Base-by-base conservation (phyloP, 1,140 invertebrate species). In the Anastrepha obliqua region DNA sequence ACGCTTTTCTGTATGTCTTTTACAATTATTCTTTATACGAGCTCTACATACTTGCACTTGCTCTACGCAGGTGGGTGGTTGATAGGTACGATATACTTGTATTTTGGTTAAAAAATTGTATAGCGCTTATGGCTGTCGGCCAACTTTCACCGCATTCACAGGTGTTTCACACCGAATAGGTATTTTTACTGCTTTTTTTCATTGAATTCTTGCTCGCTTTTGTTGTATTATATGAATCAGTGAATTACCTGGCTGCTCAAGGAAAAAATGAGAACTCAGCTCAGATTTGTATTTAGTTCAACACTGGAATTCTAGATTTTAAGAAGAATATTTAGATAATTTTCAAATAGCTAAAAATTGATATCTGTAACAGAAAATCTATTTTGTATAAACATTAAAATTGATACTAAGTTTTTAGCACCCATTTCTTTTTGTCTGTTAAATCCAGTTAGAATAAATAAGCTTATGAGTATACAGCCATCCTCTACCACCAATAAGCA, bases 81-180 rank as follows among this genome's bases (percentile, higher is more conserved):
- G 2, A 81, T n/a, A 13, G 20, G 11, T 8, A 55, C n/a, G 74
- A 81, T n/a, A 55, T 81, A 29, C 29, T 29, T 1, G 29, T 29
- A 55, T 81, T 81, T 81, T n/a, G 9, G 47, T 81, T 81, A 20
- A 42, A 29, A 81, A 20, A 55, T 55, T 47, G 39, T 70, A 15
- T 42, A 55, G 74, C 20, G 47, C 8, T 81, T 81, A 55, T 51
- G 47, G 7, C 74, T 55, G 9, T 81, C 44, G 74, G n/a, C 74
- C 74, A 81, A 81, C 74, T 81, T 81, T 81, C 74, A 55, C 74
- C 74, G 47, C 74, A 81, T 81, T 81, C 47, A 55, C 74, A 81
- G 74, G 74, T 81, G 74, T 58, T 81, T 81, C 74, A 55, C 20
- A 6, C 17, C 13, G 44, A 7, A 20, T 55, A n/a, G 74, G 44